Evolutionary conservation across 2,888 invertebrate genomes (phyloP).

Genomic region (Cheilosia vulpina): DNA sequence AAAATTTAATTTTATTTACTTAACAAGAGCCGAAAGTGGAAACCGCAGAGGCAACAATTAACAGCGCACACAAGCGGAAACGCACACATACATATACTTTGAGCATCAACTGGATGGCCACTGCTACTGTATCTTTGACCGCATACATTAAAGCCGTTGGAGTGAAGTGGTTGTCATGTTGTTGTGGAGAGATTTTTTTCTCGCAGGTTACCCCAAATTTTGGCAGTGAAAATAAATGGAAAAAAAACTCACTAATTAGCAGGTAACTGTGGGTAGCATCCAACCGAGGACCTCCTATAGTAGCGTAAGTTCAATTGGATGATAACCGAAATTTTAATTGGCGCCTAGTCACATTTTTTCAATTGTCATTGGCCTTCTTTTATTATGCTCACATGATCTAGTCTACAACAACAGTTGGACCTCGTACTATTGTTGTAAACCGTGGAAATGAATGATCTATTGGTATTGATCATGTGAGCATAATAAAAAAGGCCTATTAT

Average conservation of each 20-base stretch:
- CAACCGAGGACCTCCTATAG: no score
- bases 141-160: constrained; percentile 30
- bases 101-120: not conserved
- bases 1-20: constrained; percentile 74
- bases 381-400: no score
- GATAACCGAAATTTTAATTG: no score
- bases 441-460: no score
- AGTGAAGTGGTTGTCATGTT: constrained; percentile 35
- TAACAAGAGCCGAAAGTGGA: constrained; percentile 65
- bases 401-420: no score
- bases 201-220: not conserved
- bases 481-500: no score
- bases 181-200: not conserved
- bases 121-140: constrained; percentile 17
- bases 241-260: constrained; percentile 37
- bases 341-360: no score
- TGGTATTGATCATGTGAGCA: no score
- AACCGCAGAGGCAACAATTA: constrained; percentile 74
- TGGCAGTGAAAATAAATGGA: not conserved
- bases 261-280: not conserved
- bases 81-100: not conserved
- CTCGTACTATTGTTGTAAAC: no score
- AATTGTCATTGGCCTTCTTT: no score
- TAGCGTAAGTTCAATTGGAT: no score
- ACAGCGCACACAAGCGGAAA: constrained; percentile 25